Evolutionary conservation across 2,888 invertebrate species (phyloP).

Genomic region (Nemapogon koenigi): DNA sequence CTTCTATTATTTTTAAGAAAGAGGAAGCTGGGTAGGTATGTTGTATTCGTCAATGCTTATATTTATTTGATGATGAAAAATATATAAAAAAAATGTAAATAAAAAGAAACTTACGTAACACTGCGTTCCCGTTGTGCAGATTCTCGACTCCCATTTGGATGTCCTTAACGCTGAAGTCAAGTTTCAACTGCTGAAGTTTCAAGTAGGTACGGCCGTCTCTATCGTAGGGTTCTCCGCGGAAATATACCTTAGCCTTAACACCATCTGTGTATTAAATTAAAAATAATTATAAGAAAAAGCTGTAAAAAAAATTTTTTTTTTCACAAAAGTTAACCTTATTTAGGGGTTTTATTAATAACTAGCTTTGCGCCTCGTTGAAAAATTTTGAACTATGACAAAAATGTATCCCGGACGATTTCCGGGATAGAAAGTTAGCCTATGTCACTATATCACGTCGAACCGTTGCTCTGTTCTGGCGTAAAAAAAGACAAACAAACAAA

Average conservation of each 20-base stretch:
- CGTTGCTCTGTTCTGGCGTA: no score
- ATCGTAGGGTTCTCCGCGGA: slow-evolving; percentile 71
- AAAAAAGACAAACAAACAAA: no score
- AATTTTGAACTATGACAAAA: no score
- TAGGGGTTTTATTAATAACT: no score
- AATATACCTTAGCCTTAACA: slow-evolving; percentile 83
- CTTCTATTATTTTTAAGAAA: no score
- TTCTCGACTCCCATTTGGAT: slow-evolving; percentile 88
- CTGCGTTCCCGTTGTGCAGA: slow-evolving; percentile 79
- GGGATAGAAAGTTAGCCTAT: no score
- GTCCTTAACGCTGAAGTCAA: slow-evolving; percentile 84
- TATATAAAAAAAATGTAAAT: neutral
- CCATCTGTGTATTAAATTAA: slow-evolving; percentile 64
- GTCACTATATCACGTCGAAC: no score
- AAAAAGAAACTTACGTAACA: slow-evolving; percentile 70
- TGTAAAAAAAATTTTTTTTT: neutral
- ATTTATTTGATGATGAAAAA: neutral
- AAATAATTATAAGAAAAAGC: neutral
- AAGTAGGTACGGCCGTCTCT: slow-evolving; percentile 72
- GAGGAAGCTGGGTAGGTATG: no score
- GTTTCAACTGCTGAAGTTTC: slow-evolving; percentile 77
- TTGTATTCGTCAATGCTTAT: no score
- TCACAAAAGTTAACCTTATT: no score
- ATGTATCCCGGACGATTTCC: no score
- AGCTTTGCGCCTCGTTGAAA: no score